phyloP scores from a whole-genome alignment of 1,140 invertebrate genomes.

The Atta cephalotes region DNA sequence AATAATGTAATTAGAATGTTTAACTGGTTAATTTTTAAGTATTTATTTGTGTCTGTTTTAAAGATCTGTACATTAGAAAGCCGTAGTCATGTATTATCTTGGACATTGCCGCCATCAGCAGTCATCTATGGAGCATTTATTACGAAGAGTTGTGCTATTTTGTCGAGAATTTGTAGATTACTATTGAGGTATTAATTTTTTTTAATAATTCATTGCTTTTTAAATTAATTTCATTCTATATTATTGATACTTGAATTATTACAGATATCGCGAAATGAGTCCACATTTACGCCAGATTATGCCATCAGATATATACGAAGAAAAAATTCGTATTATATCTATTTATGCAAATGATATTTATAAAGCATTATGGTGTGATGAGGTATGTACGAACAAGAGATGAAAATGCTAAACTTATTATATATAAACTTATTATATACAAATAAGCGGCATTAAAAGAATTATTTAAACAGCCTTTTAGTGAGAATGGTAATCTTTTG shows the following conservation, averaged over 20 bases:
- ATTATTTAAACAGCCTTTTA: constrained; percentile 64
- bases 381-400: constrained; percentile 56
- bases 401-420: neutral
- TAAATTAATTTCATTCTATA: constrained; percentile 18
- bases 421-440: neutral
- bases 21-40: neutral
- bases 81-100: constrained; percentile 62
- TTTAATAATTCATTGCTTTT: constrained; percentile 30
- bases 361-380: constrained; percentile 75
- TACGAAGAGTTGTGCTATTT: constrained; percentile 71
- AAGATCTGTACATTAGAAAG: constrained; percentile 74
- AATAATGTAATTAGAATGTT: neutral
- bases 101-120: constrained; percentile 77
- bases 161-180: constrained; percentile 80
- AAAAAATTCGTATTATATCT: constrained; percentile 59
- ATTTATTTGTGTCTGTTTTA: neutral
- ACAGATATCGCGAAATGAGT: constrained; percentile 70
- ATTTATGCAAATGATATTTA: constrained; percentile 73
- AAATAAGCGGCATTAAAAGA: constrained; percentile 22
- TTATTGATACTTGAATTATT: constrained; percentile 24
- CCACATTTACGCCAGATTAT: constrained; percentile 42
- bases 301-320: constrained; percentile 27
- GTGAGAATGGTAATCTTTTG: constrained; percentile 66
- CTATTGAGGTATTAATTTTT: constrained; percentile 73
- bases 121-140: constrained; percentile 81